Base-by-base conservation (phyloP, 2,888 invertebrate genomes). In the Brenthis ino region DNA sequence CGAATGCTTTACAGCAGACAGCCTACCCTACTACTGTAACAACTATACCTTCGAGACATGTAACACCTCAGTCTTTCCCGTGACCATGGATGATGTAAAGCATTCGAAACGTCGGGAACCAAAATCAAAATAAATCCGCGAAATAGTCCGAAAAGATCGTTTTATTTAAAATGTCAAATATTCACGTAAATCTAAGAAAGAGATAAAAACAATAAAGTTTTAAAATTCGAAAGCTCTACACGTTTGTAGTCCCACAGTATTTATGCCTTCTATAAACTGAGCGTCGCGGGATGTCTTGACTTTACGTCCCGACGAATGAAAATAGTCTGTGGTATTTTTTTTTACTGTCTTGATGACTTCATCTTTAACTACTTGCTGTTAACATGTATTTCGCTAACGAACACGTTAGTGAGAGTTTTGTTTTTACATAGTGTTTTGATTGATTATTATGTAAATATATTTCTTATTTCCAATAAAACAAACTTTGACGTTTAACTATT, bases 181-280 rank as follows among this genome's bases (percentile, higher is more conserved):
- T 16, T 16, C 16, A 0, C 16, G 16, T 16, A 16, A 16, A 16
- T 16, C 16, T 16, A 16, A 16, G 16, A 16, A 16, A 16, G 16
- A 16, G 16, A 16, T 16, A 16, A 16, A 16, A 16, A 68, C 69
- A 64, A 67, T 64, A 74, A 69, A 70, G 54, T 57, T 68, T 64
- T 68, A 69, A 71, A 72, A 65, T 72, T 70, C 67, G 64, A 72
- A 74, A 71, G 63, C 74, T 69, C 79, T 79, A 74, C 76, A 74
- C 76, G 75, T 82, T 80, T 74, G 76, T 73, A 76, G 75, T 71
- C 72, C 74, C 37, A 43, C 77, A 79, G 84, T 88, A 85, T 89
- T 90, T 90, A 91, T 89, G 85, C 84, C 83, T 89, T 86, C 88
- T 85, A 89, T 91, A 90, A 89, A 87, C 84, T 82, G 80, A 81